A percentile compares a stretch with the other conserved stretches of the same genome.
These are phyloP conservation scores for Teleogryllus oceanicus DNA, from an alignment of 2,888 invertebrate species.

Conservation along the genomic window DNA sequence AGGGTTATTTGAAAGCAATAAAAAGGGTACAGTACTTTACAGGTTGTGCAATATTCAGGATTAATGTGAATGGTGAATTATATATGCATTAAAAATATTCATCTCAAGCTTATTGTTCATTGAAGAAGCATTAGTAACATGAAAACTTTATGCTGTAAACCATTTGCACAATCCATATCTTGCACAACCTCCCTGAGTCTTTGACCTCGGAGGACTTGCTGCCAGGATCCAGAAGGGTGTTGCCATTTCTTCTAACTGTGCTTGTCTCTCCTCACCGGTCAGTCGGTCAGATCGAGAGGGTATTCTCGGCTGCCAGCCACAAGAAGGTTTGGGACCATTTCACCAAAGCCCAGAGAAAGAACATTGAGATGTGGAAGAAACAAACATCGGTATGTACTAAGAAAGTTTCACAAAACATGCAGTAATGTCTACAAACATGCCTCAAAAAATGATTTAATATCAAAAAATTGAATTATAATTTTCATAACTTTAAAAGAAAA, in stretches of 20 bases:
- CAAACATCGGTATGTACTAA: constrained; percentile 80
- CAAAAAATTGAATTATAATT: no score
- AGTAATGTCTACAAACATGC: neutral
- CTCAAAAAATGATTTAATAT: no score
- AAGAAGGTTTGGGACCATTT: constrained; percentile 99
- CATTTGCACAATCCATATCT: neutral
- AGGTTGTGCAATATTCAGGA: neutral
- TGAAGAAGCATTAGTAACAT: neutral
- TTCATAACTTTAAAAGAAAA: no score
- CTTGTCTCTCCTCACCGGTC: constrained; percentile 44
- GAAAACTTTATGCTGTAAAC: neutral
- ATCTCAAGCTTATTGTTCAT: neutral
- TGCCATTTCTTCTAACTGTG: constrained; percentile 36
- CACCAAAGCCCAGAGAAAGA: constrained; percentile 98
- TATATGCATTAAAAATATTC: no score
- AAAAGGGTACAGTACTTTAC: neutral
- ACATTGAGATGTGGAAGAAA: constrained; percentile 97
- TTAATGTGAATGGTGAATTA: neutral
- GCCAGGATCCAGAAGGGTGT: constrained; percentile 24
- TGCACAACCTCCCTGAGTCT: constrained; percentile 18
- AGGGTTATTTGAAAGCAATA: neutral
- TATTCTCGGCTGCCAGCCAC: constrained; percentile 91
- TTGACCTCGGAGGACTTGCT: constrained; percentile 9
- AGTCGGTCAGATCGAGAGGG: constrained; percentile 99
- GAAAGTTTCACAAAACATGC: neutral